Conservation (phyloP, 2,113 vertebrate genomes). For the Antechinus stuartii region DNA sequence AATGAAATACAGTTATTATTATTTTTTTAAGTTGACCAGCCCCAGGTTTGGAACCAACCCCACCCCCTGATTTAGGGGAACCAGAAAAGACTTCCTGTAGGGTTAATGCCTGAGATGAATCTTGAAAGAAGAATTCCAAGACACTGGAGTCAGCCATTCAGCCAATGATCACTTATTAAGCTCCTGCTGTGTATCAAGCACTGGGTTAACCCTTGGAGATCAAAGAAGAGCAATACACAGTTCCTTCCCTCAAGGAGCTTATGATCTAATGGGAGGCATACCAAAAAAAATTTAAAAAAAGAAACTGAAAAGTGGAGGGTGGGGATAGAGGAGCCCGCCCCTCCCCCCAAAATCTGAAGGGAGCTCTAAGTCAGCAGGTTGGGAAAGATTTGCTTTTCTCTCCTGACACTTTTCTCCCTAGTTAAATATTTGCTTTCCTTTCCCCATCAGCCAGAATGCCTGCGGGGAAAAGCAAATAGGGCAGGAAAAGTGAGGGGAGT, state of each 20-base stretch:
- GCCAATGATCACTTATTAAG: background rate
- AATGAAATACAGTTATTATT: background rate
- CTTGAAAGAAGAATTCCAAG: background rate
- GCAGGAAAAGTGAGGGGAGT: background rate
- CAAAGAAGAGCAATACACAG: background rate
- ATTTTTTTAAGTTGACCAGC: background rate
- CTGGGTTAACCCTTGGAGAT: background rate
- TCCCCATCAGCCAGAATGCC: background rate
- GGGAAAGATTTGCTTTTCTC: background rate
- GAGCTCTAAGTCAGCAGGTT: background rate
- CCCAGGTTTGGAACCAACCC: too few species aligned
- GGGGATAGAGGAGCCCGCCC: too few species aligned
- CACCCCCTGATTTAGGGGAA: too few species aligned
- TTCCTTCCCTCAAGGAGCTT: background rate
- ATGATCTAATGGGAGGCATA: background rate
- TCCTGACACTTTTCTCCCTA: background rate
- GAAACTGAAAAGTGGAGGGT: background rate
- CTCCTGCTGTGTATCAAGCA: background rate
- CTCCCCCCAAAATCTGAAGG: too few species aligned
- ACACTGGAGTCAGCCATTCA: background rate
- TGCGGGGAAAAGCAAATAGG: background rate
- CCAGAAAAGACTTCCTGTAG: background rate
- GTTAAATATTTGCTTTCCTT: background rate
- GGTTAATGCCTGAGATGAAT: background rate
- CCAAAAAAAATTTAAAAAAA: too few species aligned